Base-by-base conservation (phyloP, 2,888 invertebrate genomes). In the Pseudococcus jackbeardsleyi region DNA sequence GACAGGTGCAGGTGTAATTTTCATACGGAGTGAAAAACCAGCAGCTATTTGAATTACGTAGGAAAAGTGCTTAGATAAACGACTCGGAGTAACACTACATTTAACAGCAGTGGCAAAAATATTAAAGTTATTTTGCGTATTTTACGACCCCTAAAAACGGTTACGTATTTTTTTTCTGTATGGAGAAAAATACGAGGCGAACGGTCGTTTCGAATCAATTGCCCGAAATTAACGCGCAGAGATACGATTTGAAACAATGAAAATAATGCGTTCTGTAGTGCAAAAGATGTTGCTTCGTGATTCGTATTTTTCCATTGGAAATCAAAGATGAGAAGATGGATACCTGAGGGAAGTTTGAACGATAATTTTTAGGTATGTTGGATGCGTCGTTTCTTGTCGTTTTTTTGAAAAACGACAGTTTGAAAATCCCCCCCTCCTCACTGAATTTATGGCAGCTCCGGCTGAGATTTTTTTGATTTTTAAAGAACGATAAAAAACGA, bases 81-180 rank as follows among this genome's bases (percentile, higher is more conserved):
- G 77, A 26, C 77, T 33, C 11, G 6, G 12, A 77, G 42, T 42
- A n/a, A 77, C 77, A 77, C 17, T 77, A 77, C 77, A 77, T 77
- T 77, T 39, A 77, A 77, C 77, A 77, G 77, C 77, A 11, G 15
- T n/a, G 39, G 3, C 15, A 5, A 17, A 77, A 77, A 77, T 42
- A 77, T 77, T 39, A 77, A 77, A 8, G 77, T 77, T 77, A 77
- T 72, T 72, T 72, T 77, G 77, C 77, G 39, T 77, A 77, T 77
- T 77, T 77, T 77, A 77, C 9, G 77, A 77, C 68, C 26, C 22
- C 68, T 26, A 9, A 68, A 68, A 54, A 54, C 54, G 54, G 1
- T 54, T n/a, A 50, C 50, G 12, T 54, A 54, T n/a, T 11, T 15
- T 68, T 68, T 68, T 68, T 15, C 26, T 26, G 3, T 64, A 19